These are phyloP conservation scores for Ornithoptera alexandrae DNA, from an alignment of 2,888 invertebrate genomes.

Conservation along the genomic window DNA sequence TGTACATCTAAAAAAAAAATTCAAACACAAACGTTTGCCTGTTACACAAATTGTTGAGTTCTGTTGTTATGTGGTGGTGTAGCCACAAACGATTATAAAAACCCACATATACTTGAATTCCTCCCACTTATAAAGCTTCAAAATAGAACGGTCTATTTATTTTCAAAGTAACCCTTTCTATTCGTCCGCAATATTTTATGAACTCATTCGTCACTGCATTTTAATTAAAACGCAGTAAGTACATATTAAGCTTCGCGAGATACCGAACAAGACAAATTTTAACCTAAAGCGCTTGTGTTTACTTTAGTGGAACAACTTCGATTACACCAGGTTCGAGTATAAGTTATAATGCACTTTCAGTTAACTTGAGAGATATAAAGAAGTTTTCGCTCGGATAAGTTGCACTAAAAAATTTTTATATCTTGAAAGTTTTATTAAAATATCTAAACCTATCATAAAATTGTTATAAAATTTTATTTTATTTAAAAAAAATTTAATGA, in stretches of 20 bases:
- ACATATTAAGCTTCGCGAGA: background rate
- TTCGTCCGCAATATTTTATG: too few relatives aligned
- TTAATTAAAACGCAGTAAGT: background rate
- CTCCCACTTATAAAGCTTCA: too few relatives aligned
- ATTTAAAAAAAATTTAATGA: too few relatives aligned
- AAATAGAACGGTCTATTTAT: too few relatives aligned
- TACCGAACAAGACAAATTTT: background rate
- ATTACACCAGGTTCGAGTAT: slow-evolving; percentile 1
- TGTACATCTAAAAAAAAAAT: too few relatives aligned
- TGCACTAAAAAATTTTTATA: background rate
- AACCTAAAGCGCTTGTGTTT: background rate
- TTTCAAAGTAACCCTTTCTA: too few relatives aligned
- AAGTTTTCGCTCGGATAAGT: background rate
- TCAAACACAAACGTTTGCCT: too few relatives aligned
- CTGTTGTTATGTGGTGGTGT: too few relatives aligned
- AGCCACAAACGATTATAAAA: too few relatives aligned
- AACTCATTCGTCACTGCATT: too few relatives aligned
- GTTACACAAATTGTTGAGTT: too few relatives aligned
- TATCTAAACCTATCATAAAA: background rate
- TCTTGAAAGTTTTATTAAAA: background rate
- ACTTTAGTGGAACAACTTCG: background rate
- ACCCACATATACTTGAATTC: too few relatives aligned
- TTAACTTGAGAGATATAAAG: slow-evolving; percentile 4
- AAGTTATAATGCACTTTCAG: slow-evolving; percentile 5
- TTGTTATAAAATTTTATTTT: background rate